Evolutionary conservation across 2,113 vertebrate species (phyloP), one percentile per base, ranked within the genome.

Genomic region (Holacanthus passer): DNA sequence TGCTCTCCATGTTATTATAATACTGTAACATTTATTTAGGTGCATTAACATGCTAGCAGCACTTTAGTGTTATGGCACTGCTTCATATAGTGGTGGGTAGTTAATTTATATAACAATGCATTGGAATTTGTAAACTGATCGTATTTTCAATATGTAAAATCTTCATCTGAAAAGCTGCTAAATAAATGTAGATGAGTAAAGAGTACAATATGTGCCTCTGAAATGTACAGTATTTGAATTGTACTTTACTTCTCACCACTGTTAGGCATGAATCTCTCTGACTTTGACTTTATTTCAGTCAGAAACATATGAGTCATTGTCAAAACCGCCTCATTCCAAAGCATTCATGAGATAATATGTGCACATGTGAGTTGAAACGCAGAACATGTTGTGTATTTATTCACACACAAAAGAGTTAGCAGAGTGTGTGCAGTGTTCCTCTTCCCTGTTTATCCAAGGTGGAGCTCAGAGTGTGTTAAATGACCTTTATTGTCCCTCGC

Each of bases 401-500:
- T n/a, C 50, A 77, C n/a, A 29, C 6, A 50, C 35, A 29, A 48
- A 20, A 12, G 12, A 67, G 29, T 31, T 35, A 68, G 60, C 59
- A 41, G 43, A 79, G 37, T 43, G 16, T 69, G 55, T 81, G n/a
- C 66, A 29, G 24, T 56, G 48, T 67, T 77, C 59, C 41, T 41
- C 74, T 37, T 35, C 17, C 48, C 5, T 81, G 78, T 92, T 92
- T 90, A 64, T 58, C 82, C 58, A 90, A 88, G 87, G 89, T 85
- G 89, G 87, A 84, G 88, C 82, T 82, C 69, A 37, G 73, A 17
- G 29, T 81, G 48, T 83, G 48, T 73, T 89, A 82, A 89, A 90
- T 89, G 62, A 90, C 84, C 88, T 92, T 83, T 79, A 89, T 91
- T 91, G 86, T 91, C 67, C 77, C 75, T 64, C 2, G n/a, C 83